Evolutionary conservation across 2,797 vertebrate genomes (phyloP), one percentile per base, ranked within the genome.

Genomic region (Dendrocincla tyrannina): DNA sequence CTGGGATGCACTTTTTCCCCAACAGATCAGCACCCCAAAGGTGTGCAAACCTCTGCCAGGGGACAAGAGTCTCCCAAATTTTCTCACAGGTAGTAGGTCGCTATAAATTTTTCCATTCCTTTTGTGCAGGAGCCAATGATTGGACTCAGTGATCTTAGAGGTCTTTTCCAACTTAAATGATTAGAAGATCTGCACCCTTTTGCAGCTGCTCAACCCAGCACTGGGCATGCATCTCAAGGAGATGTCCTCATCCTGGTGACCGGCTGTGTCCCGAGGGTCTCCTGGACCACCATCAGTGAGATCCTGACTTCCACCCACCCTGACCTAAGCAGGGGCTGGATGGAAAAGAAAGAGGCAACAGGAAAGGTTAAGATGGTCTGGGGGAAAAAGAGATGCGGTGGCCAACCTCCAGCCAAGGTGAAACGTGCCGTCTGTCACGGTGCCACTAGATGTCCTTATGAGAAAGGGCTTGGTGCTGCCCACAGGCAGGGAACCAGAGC

Each of bases 401-500:
- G 33, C 58, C 88, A 2, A 28, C 69, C 91, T 60, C 55, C 66
- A 37, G 37, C 39, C 88, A 20, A 60, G 90, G 95, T 42, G 6
- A 49, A 23, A 63, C 0, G 4, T 95, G 93, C 82, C 73, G 4
- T 93, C 83, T 91, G 90, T 94, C 84, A 66, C 7, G 55, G 77
- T 86, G 92, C 95, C 95, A 91, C 95, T 95, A 96, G 94, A 93
- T 96, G 96, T 96, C 96, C 94, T 94, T 97, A 59, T 93, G 86
- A 85, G 92, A 96, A 93, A 93, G 91, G 90, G 47, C 94, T 97
- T 84, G 42, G 70, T 28, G 91, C 70, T 90, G 91, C 77, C 90
- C 86, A 73, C 2, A 35, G 83, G 77, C 91, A 68, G 69, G 81
- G 76, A 84, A 62, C 69, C 60, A 28, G 17, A 8, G 62, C 79